Evolutionary conservation across 2,113 vertebrate genomes (phyloP), one percentile per base, ranked within the genome.

Genomic region (Motacilla alba): DNA sequence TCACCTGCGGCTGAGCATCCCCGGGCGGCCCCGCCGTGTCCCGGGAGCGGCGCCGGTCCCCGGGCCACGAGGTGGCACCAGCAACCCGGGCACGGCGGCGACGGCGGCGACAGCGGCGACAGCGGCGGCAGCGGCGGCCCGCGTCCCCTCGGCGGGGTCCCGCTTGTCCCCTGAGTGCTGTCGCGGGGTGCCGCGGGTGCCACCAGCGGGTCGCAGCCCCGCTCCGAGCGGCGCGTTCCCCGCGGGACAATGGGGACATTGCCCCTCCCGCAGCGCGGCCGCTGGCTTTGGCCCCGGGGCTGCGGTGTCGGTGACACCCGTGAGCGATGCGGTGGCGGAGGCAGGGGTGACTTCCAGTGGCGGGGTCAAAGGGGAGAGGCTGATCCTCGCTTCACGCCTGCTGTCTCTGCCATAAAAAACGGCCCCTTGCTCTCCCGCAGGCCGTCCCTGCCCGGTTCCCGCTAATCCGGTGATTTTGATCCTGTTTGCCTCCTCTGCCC

Each of bases 381-480:
- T 17, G 80, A 90, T 96, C 28, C 95, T 67, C 74, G 5, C 86
- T 69, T 52, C 96, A 70, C 56, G 93, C 94, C 93, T 22, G 77
- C 87, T 63, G 90, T 50, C 90, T 94, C 19, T 20, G 6, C 69
- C 5, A 0, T 89, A 68, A 95, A 74, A 79, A 93, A 95, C 72
- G 74, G 60, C 87, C 30, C 92, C 0, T 26, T 2, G 56, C 66
- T 81, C n/a, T 95, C 95, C 80, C 6, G 39, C 93, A 39, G 85
- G 73, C 85, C 53, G 6, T 31, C 58, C 93, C 97, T 95, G 93
- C 96, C 95, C 8, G 22, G 50, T 94, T 93, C 92, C 95, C 73
- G 70, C 93, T 96, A 96, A 97, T 95, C 58, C 58, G 80, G 76
- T 23, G 50, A 95, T 90, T 91, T 95, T 96, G 95, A 91, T 93